Base-by-base conservation (phyloP, 1,140 invertebrate genomes). In the Bombus cullumanus region DNA sequence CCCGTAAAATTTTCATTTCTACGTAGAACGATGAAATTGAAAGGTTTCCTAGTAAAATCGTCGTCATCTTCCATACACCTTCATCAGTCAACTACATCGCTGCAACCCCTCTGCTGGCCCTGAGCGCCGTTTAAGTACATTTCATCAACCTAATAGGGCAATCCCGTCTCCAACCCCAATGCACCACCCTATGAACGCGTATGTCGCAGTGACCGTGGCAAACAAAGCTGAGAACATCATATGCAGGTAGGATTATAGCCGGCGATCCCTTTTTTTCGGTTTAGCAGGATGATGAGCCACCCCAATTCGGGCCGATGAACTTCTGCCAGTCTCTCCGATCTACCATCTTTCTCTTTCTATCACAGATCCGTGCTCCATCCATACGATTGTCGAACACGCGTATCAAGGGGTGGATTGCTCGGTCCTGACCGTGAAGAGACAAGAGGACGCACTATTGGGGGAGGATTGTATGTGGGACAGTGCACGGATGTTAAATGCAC, bases 191-290 rank as follows among this genome's bases (percentile, higher is more conserved):
- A 39, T 13, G 18, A 62, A 31, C 80, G 78, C 81, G 89, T 90
- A 89, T 90, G 89, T 90, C 88, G 83, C 83, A 86, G 83, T 80
- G 86, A 81, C 73, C 85, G 57, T 74, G 88, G 82, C 88, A 90
- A 91, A 90, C 90, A 91, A 91, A 89, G 90, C 90, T 81, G 89
- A 93, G 94, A 92, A 94, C 94, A 95, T 95, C 94, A 92, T 94
- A 92, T 94, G 94, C 95, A 95, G 95, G 95, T 95, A 95, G 94
- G 94, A 95, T 95, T 95, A 95, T 92, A 92, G 87, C 74, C 86
- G 87, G 75, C 88, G 92, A 92, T 91, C 94, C 93, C 92, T 94
- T 94, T 92, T 53, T 93, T 92, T 91, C 90, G 88, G 91, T 93
- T 94, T 88, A 88, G 88, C 77, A 91, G 81, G 87, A 92, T 90